Base-by-base conservation (phyloP, 1,140 invertebrate species). In the Pteromalus puparum region DNA sequence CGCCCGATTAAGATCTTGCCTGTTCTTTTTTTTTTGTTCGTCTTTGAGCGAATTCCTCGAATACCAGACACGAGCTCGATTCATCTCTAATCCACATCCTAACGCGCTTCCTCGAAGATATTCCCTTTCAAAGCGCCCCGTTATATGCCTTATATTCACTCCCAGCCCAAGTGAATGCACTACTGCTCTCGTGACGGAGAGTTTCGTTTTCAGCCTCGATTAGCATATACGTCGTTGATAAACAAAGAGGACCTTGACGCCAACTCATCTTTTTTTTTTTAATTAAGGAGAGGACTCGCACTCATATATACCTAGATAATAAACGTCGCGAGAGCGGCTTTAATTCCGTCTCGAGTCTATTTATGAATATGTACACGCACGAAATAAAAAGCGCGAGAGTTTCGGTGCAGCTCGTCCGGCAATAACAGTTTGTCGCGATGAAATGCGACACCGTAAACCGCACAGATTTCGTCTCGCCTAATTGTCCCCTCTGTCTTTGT, bases 191-290 rank as follows among this genome's bases (percentile, higher is more conserved):
- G 28, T 21, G 30, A 5, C 6, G 30, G 3, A 5, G 13, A 46
- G 78, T 65, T 75, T 75, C 72, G 48, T 65, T 82, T 82, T 82
- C 80, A 73, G 26, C 48, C 67, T 81, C 68, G 72, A 81, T 81
- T 73, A 81, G 46, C 79, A 61, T 73, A 38, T 53, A 21, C 42
- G 38, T 67, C 34, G 30, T 34, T 15, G 18, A 70, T 34, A 70
- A 80, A 80, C 76, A 78, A 78, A 78, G 76, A 61, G 18, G 65
- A 34, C 76, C 77, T 67, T 28, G 61, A 38, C 38, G 21, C 48
- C 13, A 9, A 9, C 10, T 53, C 46, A 1, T 48, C 13, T 18
- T 15, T 21, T 53, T 53, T n/a, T 18, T 53, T 15, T 53, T 15
- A 18, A 7, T 21, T 21, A 6, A 61, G 5, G 48, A 53, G 13